These are phyloP conservation scores for Cervus canadensis DNA, from an alignment of 2,113 vertebrate genomes.

Conservation along the genomic window DNA sequence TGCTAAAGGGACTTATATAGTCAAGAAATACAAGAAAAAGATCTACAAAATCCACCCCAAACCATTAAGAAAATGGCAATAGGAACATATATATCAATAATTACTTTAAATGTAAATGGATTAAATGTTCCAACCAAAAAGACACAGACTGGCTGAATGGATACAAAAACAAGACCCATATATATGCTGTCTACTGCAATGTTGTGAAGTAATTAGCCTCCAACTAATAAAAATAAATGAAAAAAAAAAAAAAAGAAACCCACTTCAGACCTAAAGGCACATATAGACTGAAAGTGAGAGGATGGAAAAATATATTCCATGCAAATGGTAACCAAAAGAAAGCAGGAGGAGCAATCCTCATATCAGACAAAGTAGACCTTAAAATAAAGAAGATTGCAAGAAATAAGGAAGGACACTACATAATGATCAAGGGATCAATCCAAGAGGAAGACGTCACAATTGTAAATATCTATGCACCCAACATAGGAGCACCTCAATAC, in stretches of 20 bases:
- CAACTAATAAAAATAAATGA: too few relatives aligned
- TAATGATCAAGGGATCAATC: too few relatives aligned
- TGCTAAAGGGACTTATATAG: background rate
- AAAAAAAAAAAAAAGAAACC: background rate
- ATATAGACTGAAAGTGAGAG: background rate
- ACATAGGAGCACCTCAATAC: background rate
- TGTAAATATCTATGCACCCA: background rate
- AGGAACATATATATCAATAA: background rate
- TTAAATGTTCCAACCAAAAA: background rate
- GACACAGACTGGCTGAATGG: background rate
- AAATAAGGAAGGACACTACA: too few relatives aligned
- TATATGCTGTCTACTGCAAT: background rate
- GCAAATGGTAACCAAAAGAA: background rate
- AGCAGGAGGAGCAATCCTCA: too few relatives aligned
- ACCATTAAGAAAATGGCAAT: background rate
- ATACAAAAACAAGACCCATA: background rate
- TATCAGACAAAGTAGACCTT: too few relatives aligned
- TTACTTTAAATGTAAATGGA: background rate
- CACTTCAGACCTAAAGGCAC: background rate
- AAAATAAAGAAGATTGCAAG: too few relatives aligned
- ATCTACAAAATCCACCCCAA: background rate
- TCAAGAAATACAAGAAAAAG: background rate
- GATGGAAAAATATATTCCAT: background rate
- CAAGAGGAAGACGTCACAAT: too few relatives aligned
- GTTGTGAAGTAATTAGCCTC: too few relatives aligned